Conservation (phyloP, 1,140 invertebrate genomes). For the Aricia agestis region DNA sequence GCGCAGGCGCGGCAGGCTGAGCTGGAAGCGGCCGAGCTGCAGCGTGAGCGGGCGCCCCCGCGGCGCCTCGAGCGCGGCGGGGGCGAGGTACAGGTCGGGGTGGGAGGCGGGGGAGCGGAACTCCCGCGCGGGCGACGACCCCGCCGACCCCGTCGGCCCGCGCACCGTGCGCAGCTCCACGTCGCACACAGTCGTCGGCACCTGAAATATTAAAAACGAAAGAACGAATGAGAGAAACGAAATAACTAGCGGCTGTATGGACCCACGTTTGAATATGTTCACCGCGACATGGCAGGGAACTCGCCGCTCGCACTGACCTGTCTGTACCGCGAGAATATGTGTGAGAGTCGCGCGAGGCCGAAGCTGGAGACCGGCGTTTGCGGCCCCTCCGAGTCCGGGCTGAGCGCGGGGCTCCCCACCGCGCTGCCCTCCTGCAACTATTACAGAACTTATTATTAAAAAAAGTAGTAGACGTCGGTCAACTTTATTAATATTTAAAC, state of each 20-base stretch:
- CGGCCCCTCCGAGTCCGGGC: slow-evolving; percentile 21
- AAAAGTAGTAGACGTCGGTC: no score
- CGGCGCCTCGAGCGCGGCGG: slow-evolving; percentile 26
- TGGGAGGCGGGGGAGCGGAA: slow-evolving; percentile 48
- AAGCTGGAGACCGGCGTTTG: slow-evolving; percentile 32
- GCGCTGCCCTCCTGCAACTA: background rate
- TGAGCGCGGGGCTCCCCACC: slow-evolving; percentile 11
- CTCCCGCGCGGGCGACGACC: slow-evolving; percentile 32
- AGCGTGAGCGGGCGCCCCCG: slow-evolving; percentile 46
- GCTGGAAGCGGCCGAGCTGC: slow-evolving; percentile 62
- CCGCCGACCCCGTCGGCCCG: slow-evolving; percentile 39
- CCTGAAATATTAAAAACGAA: slow-evolving; percentile 37
- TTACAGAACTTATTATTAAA: background rate
- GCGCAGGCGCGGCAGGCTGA: slow-evolving; percentile 47
- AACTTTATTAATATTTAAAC: no score
- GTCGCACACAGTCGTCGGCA: slow-evolving; percentile 56
- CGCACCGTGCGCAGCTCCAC: slow-evolving; percentile 53
- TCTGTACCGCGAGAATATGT: slow-evolving; percentile 53
- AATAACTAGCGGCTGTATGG: background rate
- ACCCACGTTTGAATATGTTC: background rate
- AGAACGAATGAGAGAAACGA: no score
- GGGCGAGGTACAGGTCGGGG: slow-evolving; percentile 41
- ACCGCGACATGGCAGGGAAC: no score
- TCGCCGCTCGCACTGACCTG: slow-evolving; percentile 56
- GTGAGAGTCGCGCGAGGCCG: slow-evolving; percentile 48